phyloP scores from a whole-genome alignment of 2,113 vertebrate genomes.

The Guaruba guarouba region DNA sequence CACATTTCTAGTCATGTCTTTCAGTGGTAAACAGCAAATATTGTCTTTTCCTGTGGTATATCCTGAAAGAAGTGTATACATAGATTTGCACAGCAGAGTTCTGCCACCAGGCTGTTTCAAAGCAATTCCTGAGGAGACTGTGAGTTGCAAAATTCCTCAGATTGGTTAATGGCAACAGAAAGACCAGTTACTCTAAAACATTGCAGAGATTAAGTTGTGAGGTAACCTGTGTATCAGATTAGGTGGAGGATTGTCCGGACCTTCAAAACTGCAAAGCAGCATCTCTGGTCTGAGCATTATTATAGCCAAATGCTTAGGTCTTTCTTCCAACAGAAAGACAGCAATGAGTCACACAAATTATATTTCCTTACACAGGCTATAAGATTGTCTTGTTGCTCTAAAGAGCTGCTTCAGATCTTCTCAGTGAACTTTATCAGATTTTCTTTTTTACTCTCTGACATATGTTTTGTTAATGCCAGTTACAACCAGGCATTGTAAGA shows the following conservation, averaged over 20 bases:
- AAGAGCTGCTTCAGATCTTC: background rate
- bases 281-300: background rate
- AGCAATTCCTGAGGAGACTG: background rate
- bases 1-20: background rate
- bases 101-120: background rate
- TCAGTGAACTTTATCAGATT: background rate
- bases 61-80: background rate
- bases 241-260: background rate
- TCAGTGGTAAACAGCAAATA: background rate
- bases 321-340: background rate
- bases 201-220: background rate
- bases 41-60: background rate
- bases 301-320: background rate
- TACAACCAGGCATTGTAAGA: background rate
- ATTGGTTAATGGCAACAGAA: background rate
- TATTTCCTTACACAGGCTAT: background rate
- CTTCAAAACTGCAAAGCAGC: background rate
- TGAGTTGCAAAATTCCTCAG: background rate
- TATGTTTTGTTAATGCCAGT: background rate
- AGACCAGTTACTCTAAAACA: background rate
- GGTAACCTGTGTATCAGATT: background rate
- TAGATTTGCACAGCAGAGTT: background rate
- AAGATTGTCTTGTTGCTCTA: background rate
- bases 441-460: background rate
- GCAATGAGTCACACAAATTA: background rate